A percentile compares a stretch with the other conserved stretches of the same genome.
Evolutionary conservation across 1,140 invertebrate species (phyloP).

Genomic region (Orius insidiosus): DNA sequence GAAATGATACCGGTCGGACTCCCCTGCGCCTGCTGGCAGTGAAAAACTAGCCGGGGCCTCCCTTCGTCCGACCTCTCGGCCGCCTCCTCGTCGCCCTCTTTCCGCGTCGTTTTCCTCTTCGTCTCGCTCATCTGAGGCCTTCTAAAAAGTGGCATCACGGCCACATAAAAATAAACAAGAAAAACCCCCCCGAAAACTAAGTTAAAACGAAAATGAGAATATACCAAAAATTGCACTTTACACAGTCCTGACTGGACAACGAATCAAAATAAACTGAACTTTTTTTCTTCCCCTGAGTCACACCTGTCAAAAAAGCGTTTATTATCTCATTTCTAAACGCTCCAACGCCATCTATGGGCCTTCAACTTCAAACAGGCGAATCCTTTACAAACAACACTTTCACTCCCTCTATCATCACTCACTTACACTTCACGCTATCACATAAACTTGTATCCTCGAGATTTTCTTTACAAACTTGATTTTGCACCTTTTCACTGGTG

Average conservation of each 20-base stretch:
- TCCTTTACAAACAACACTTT: no score
- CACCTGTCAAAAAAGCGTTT: neutral
- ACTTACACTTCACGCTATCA: no score
- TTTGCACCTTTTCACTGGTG: no score
- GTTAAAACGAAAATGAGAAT: no score
- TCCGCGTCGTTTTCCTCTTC: neutral
- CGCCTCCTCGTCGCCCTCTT: neutral
- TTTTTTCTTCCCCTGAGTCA: neutral
- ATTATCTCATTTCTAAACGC: neutral
- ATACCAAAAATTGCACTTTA: neutral
- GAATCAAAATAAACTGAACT: neutral
- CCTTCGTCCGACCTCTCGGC: neutral
- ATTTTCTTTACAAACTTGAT: no score
- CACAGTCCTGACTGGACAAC: no score
- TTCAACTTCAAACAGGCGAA: no score
- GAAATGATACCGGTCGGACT: conserved; percentile 87
- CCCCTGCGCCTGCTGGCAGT: conserved; percentile 93
- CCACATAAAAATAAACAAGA: neutral
- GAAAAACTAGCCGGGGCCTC: conserved; percentile 51
- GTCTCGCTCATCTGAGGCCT: neutral
- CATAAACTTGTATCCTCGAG: no score
- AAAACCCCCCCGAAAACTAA: neutral
- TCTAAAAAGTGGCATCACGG: conserved; percentile 3
- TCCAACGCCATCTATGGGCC: neutral
- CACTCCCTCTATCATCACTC: no score